phyloP scores from a whole-genome alignment of 2,797 vertebrate species.

The Ataeniobius toweri region DNA sequence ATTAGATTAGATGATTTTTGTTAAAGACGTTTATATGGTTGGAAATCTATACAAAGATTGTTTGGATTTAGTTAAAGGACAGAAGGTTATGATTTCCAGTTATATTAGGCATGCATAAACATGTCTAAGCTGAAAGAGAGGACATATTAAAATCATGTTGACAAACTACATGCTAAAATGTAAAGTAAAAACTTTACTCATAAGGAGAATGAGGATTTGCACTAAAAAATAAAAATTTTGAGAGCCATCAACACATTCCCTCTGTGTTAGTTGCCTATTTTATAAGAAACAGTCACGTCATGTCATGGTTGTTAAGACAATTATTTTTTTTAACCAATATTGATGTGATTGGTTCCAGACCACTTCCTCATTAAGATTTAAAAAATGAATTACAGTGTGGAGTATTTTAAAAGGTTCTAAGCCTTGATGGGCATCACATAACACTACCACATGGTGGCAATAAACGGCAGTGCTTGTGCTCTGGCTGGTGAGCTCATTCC shows the following conservation, averaged over 20 bases:
- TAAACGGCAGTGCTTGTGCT: constrained; percentile 54
- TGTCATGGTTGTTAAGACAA: neutral
- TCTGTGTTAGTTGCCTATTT: neutral
- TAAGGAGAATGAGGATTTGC: neutral
- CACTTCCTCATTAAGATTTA: neutral
- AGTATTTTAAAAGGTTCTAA: neutral
- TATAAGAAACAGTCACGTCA: neutral
- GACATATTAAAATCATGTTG: constrained; percentile 4
- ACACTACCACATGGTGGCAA: constrained; percentile 69
- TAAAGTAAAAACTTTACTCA: neutral
- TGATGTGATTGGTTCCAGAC: constrained; percentile 3
- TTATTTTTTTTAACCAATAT: neutral
- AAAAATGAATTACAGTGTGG: constrained; percentile 6
- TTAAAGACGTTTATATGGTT: constrained; percentile 8
- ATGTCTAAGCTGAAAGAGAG: neutral
- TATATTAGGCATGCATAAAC: constrained; percentile 9
- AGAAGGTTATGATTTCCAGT: constrained; percentile 1
- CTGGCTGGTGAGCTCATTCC: constrained; percentile 22
- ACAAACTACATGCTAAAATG: neutral
- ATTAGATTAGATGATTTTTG: constrained; percentile 28
- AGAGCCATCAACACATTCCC: neutral
- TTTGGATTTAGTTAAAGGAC: constrained; percentile 21
- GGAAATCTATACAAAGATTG: constrained; percentile 4
- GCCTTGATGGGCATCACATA: neutral
- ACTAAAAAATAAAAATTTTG: neutral